phyloP scores from a whole-genome alignment of 2,113 vertebrate genomes.

The Cercocebus atys region DNA sequence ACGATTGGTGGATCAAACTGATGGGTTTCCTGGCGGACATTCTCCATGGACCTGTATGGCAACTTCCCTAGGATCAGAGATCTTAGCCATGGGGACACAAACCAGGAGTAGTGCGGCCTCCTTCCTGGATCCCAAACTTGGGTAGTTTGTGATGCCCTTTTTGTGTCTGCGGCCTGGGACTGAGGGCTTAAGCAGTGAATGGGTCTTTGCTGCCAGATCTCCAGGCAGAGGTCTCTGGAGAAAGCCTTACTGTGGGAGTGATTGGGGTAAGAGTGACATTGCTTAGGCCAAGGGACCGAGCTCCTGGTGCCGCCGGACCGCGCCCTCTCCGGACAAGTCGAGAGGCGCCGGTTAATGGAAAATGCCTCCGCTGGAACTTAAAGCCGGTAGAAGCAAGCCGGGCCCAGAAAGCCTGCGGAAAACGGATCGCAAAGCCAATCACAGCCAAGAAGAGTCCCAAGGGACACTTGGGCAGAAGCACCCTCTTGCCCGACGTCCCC shows the following conservation, averaged over 20 bases:
- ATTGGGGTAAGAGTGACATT: not conserved
- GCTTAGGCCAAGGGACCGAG: not conserved
- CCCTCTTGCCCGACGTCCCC: not conserved
- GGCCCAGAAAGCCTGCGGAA: not conserved
- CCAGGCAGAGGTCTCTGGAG: not conserved
- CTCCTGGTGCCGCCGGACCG: not conserved
- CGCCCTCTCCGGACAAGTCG: not conserved
- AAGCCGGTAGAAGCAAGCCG: not conserved
- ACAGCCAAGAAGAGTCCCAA: constrained; percentile 23
- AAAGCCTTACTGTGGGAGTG: not conserved
- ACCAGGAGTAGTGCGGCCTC: not conserved
- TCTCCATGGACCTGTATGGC: not conserved
- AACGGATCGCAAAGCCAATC: not conserved
- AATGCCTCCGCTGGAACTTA: constrained; percentile 33
- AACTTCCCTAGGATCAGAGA: not conserved
- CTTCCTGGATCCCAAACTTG: not conserved
- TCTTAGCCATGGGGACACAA: not conserved
- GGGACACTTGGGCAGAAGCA: constrained; percentile 42
- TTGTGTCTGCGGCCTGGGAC: not conserved
- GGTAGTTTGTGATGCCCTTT: not conserved
- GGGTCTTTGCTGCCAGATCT: not conserved
- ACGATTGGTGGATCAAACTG: not conserved
- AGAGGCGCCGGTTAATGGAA: not conserved
- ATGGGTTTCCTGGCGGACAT: not conserved
- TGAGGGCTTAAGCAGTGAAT: not conserved